Evolutionary conservation across 2,888 invertebrate species (phyloP).

Genomic region (Temnothorax rugatulus): DNA sequence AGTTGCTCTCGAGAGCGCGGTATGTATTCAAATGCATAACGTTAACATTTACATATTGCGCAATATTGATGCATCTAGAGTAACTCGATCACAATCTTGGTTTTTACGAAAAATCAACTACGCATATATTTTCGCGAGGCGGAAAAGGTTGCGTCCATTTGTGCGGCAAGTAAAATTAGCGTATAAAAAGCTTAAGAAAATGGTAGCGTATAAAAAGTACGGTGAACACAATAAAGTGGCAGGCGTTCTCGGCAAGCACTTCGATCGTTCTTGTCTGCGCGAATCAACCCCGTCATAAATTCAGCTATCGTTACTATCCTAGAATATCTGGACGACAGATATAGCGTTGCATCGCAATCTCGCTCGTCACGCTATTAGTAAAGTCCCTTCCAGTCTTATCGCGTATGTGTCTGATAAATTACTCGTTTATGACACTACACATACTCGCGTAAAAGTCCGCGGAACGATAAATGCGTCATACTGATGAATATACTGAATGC

Average conservation of each 20-base stretch:
- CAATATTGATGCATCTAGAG: slow-evolving; percentile 17
- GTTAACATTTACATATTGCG: slow-evolving; percentile 39
- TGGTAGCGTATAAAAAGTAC: neutral
- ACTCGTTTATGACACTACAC: neutral
- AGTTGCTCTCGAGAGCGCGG: slow-evolving; percentile 5
- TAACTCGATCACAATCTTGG: neutral
- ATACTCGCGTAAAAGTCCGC: neutral
- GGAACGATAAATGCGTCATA: neutral
- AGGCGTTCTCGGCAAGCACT: neutral
- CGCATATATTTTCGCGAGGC: neutral
- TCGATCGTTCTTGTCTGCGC: slow-evolving; percentile 6
- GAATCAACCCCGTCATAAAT: slow-evolving; percentile 4
- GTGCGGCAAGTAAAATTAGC: neutral
- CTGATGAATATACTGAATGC: neutral
- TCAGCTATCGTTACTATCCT: slow-evolving; percentile 17
- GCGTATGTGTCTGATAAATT: slow-evolving; percentile 7
- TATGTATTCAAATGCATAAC: slow-evolving; percentile 27
- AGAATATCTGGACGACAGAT: slow-evolving; percentile 20
- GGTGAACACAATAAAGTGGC: neutral
- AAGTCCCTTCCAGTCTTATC: slow-evolving; percentile 28
- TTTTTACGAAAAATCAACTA: neutral
- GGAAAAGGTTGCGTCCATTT: neutral
- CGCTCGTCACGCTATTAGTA: slow-evolving; percentile 35
- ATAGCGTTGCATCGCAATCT: slow-evolving; percentile 8
- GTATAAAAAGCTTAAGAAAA: slow-evolving; percentile 17